Percentiles rank a stretch among this genome's conserved stretches.
Evolutionary conservation across 2,888 invertebrate genomes (phyloP).

Genomic region (Synergus itoensis): DNA sequence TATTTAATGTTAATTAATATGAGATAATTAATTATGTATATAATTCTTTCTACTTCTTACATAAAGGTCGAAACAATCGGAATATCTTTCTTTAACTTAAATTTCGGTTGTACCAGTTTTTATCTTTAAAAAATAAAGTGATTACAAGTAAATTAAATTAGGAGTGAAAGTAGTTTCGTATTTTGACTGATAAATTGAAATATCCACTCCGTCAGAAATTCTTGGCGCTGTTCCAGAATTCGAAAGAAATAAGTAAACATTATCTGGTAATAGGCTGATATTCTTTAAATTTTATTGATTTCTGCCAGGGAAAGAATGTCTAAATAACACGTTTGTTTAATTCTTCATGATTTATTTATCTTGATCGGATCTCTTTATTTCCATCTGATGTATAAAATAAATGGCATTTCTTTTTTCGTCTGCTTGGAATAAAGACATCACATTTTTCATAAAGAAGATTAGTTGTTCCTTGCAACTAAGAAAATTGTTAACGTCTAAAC

Average conservation of each 20-base stretch:
- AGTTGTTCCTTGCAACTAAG: background rate
- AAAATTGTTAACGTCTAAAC: background rate
- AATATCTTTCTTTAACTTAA: background rate
- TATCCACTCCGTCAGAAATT: background rate
- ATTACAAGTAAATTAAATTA: too few species aligned
- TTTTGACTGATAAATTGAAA: slow-evolving; percentile 11
- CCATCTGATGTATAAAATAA: background rate
- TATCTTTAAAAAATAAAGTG: background rate
- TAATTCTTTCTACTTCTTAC: too few species aligned
- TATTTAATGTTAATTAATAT: background rate
- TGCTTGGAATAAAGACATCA: background rate
- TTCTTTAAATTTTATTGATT: slow-evolving; percentile 4
- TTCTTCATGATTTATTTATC: background rate
- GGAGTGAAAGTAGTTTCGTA: background rate
- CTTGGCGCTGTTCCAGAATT: slow-evolving; percentile 16
- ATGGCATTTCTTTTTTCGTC: background rate
- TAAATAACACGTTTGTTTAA: background rate
- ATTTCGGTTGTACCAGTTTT: background rate
- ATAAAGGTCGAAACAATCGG: background rate
- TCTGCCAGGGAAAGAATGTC: background rate
- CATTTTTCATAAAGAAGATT: background rate
- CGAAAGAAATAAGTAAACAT: slow-evolving; percentile 30
- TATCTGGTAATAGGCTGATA: background rate
- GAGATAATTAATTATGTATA: background rate
- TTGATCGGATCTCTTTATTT: background rate